These are phyloP conservation scores for Plectrocnemia conspersa DNA, from an alignment of 1,140 invertebrate genomes.

Conservation along the genomic window DNA sequence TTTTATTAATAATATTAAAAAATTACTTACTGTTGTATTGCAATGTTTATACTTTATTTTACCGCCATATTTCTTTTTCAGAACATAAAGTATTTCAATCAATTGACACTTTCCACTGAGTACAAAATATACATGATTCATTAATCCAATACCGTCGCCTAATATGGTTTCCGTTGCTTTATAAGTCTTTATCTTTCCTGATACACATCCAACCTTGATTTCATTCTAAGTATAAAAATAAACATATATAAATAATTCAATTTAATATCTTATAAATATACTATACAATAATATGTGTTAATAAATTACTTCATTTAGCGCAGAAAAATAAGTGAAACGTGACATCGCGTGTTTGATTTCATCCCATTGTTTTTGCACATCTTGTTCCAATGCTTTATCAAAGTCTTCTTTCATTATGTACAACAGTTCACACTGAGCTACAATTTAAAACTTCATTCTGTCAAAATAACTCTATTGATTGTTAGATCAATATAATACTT, in stretches of 20 bases:
- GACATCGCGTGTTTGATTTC: slow-evolving; percentile 54
- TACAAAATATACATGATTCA: slow-evolving; percentile 61
- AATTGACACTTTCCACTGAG: slow-evolving; percentile 58
- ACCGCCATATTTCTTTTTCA: not conserved
- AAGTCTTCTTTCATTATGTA: slow-evolving; percentile 53
- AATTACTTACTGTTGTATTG: too few relatives aligned
- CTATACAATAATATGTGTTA: not conserved
- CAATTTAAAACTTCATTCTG: not conserved
- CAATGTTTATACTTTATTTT: too few relatives aligned
- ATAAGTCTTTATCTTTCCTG: slow-evolving; percentile 56
- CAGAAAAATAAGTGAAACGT: slow-evolving; percentile 61
- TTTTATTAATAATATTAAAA: too few relatives aligned
- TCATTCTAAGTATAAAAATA: slow-evolving; percentile 41
- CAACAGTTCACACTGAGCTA: slow-evolving; percentile 53
- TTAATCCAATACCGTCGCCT: slow-evolving; percentile 57
- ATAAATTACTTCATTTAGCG: slow-evolving; percentile 50
- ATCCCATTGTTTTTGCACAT: slow-evolving; percentile 57
- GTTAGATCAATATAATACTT: slow-evolving; percentile 32
- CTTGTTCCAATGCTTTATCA: slow-evolving; percentile 51
- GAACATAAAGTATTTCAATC: slow-evolving; percentile 56
- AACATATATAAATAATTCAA: slow-evolving; percentile 11
- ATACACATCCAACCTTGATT: slow-evolving; percentile 59
- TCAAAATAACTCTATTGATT: not conserved
- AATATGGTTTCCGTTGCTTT: slow-evolving; percentile 54
- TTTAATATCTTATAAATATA: not conserved